Evolutionary conservation across 1,140 invertebrate species (phyloP).

Genomic region (Neuroterus valhalla): DNA sequence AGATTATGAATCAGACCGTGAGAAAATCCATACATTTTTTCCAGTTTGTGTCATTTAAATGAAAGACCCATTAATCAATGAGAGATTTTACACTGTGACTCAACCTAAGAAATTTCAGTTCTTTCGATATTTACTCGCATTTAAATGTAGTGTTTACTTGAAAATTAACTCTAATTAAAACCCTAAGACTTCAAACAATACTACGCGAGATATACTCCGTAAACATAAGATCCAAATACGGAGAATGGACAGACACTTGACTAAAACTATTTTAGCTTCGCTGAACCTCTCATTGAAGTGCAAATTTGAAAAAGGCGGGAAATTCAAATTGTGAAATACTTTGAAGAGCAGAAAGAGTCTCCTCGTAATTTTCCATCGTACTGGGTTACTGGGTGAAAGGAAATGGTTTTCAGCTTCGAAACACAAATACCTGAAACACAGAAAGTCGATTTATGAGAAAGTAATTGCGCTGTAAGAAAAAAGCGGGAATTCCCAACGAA

Average conservation of each 20-base stretch:
- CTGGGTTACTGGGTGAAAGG: slow-evolving; percentile 52
- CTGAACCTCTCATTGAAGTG: no score
- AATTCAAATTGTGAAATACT: not conserved
- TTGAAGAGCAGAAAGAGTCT: not conserved
- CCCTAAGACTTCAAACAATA: no score
- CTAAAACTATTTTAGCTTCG: no score
- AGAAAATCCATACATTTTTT: slow-evolving; percentile 22
- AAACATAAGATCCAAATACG: no score
- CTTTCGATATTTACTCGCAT: no score
- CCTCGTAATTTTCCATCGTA: not conserved
- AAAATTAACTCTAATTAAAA: no score
- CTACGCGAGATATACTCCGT: no score
- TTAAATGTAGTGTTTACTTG: no score
- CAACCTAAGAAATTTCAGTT: no score
- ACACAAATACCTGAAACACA: slow-evolving; percentile 18
- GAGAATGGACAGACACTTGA: no score
- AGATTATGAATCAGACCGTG: slow-evolving; percentile 27
- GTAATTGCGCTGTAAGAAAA: slow-evolving; percentile 39
- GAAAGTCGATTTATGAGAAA: slow-evolving; percentile 2
- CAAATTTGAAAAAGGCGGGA: no score
- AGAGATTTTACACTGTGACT: not conserved
- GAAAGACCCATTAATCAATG: not conserved
- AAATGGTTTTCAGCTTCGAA: slow-evolving; percentile 18
- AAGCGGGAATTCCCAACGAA: slow-evolving; percentile 57
- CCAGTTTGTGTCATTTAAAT: not conserved